phyloP scores from a whole-genome alignment of 2,113 vertebrate species.

The Tor tambroides region DNA sequence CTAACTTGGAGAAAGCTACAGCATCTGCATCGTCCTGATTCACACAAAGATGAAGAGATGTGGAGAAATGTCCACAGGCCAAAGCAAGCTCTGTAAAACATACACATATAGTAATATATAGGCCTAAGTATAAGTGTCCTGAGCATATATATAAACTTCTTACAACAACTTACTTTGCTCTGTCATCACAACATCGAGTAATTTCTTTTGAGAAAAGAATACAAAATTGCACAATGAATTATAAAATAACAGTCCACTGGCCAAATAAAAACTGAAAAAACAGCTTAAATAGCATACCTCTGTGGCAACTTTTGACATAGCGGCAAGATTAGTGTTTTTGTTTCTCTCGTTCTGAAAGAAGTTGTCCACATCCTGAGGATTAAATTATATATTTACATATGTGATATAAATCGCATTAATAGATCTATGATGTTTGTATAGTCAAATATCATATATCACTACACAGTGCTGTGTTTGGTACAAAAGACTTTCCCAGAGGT shows the following conservation, averaged over 20 bases:
- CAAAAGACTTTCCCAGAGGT: neutral
- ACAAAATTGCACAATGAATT: neutral
- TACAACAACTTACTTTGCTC: conserved; percentile 76
- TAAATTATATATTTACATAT: conserved; percentile 36
- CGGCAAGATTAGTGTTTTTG: conserved; percentile 64
- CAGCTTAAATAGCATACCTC: conserved; percentile 65
- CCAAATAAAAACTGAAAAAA: neutral
- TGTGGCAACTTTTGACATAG: conserved; percentile 67
- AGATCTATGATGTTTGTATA: neutral
- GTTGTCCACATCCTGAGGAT: conserved; percentile 75
- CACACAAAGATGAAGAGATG: conserved; percentile 73
- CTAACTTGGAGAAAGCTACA: conserved; percentile 74
- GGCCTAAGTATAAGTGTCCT: neutral
- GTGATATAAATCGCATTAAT: neutral
- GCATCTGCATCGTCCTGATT: conserved; percentile 69
- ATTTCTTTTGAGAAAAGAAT: conserved; percentile 65
- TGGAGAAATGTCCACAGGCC: conserved; percentile 78
- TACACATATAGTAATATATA: neutral
- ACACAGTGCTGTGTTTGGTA: neutral
- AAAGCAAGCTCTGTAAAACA: conserved; percentile 71
- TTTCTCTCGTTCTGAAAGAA: conserved; percentile 77
- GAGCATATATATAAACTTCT: neutral
- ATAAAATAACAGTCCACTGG: neutral
- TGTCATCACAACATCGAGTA: conserved; percentile 73
- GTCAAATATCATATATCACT: neutral